These are phyloP conservation scores for Troides aeacus DNA, from an alignment of 2,888 invertebrate species.

Conservation along the genomic window DNA sequence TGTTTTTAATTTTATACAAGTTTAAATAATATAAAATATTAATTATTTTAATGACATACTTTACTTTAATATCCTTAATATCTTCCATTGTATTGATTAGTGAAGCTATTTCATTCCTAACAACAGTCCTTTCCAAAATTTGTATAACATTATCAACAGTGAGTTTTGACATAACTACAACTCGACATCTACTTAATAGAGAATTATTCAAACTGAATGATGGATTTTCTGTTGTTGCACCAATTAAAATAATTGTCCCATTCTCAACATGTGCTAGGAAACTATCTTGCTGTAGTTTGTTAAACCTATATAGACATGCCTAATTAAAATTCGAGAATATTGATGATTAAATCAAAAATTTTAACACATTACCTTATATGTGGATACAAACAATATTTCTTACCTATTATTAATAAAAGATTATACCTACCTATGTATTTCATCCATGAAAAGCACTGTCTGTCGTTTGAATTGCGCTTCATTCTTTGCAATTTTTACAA, in stretches of 20 bases:
- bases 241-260: slow-evolving; percentile 87
- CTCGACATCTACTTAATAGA: slow-evolving; percentile 87
- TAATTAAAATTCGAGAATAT: neutral
- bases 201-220: slow-evolving; percentile 91
- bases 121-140: slow-evolving; percentile 82
- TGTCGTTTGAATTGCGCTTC: slow-evolving; percentile 84
- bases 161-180: slow-evolving; percentile 87
- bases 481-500: slow-evolving; percentile 85
- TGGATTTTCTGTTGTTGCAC: slow-evolving; percentile 94
- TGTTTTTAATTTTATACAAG: neutral
- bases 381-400: too few relatives aligned
- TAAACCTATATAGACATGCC: slow-evolving; percentile 77
- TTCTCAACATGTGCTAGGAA: slow-evolving; percentile 90
- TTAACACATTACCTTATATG: too few relatives aligned
- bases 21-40: neutral
- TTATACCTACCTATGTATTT: slow-evolving; percentile 83
- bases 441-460: slow-evolving; percentile 91
- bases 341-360: neutral
- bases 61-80: slow-evolving; percentile 30
- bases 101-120: slow-evolving; percentile 47
- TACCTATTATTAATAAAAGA: neutral
- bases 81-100: slow-evolving; percentile 48
- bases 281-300: slow-evolving; percentile 90
- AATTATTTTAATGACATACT: slow-evolving; percentile 5
- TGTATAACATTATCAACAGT: slow-evolving; percentile 76